Evolutionary conservation across 1,140 invertebrate species (phyloP).

Genomic region (Ceratoteleas bidentatus): DNA sequence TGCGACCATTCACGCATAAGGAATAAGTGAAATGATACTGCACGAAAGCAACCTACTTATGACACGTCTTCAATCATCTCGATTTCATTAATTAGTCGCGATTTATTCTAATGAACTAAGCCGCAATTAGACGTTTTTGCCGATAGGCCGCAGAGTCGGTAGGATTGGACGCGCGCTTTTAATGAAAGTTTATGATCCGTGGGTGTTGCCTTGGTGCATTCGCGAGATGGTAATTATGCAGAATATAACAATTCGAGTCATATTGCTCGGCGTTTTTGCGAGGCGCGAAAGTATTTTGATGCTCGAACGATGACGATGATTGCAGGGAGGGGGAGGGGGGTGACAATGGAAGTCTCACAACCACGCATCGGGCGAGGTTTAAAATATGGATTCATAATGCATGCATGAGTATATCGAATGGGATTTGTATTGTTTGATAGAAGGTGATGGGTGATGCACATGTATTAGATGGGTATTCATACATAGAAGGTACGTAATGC

Average conservation of each 20-base stretch:
- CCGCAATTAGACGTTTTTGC: conserved; percentile 9
- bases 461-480: too few species aligned
- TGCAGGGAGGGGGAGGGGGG: too few species aligned
- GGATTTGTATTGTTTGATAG: too few species aligned
- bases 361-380: too few species aligned
- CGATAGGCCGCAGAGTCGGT: background rate
- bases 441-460: too few species aligned
- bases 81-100: conserved; percentile 56
- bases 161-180: conserved; percentile 20
- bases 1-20: conserved; percentile 54
- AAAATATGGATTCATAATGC: too few species aligned
- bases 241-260: conserved; percentile 14
- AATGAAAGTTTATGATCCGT: conserved; percentile 29
- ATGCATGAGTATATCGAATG: too few species aligned
- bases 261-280: too few species aligned
- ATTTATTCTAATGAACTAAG: conserved; percentile 32
- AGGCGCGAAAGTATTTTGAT: too few species aligned
- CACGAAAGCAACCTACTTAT: conserved; percentile 63
- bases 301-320: too few species aligned
- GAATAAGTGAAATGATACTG: conserved; percentile 62
- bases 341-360: too few species aligned
- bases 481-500: too few species aligned
- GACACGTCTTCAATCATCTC: conserved; percentile 44
- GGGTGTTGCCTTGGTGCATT: conserved; percentile 12
- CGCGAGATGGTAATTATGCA: conserved; percentile 33